Evolutionary conservation across 1,140 invertebrate species (phyloP).

Genomic region (Neoseiulus cucumeris): DNA sequence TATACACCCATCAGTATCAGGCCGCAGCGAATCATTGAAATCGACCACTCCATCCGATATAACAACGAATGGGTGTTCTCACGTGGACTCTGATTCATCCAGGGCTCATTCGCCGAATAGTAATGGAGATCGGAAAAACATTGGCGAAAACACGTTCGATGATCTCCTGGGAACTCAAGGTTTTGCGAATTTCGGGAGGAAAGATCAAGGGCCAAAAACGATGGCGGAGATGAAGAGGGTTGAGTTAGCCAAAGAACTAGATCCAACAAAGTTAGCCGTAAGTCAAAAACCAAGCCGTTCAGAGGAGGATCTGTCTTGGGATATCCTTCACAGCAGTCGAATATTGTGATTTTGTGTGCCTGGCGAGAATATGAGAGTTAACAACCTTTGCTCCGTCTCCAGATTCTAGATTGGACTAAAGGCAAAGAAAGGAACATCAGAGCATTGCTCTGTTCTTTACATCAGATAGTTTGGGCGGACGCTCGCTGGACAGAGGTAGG

Average conservation of each 20-base stretch:
- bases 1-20: no score
- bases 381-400: no score
- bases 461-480: conserved; percentile 81
- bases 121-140: conserved; percentile 13
- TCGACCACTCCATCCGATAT: no score
- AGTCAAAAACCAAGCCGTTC: no score
- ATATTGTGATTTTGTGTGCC: conserved; percentile 13
- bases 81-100: not conserved
- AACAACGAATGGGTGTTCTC: no score
- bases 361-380: not conserved
- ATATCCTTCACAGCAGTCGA: not conserved
- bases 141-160: conserved; percentile 54
- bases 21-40: no score
- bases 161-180: conserved; percentile 71
- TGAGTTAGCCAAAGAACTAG: conserved; percentile 62
- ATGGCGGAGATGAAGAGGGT: conserved; percentile 82
- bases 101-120: not conserved
- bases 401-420: conserved; percentile 61
- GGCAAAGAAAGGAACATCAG: conserved; percentile 92
- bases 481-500: conserved; percentile 75
- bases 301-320: conserved; percentile 20
- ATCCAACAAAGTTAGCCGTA: conserved; percentile 72
- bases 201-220: conserved; percentile 54
- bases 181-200: conserved; percentile 49
- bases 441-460: conserved; percentile 75